Conservation (phyloP, 2,797 vertebrate species). For the Dicrostonyx torquatus region DNA sequence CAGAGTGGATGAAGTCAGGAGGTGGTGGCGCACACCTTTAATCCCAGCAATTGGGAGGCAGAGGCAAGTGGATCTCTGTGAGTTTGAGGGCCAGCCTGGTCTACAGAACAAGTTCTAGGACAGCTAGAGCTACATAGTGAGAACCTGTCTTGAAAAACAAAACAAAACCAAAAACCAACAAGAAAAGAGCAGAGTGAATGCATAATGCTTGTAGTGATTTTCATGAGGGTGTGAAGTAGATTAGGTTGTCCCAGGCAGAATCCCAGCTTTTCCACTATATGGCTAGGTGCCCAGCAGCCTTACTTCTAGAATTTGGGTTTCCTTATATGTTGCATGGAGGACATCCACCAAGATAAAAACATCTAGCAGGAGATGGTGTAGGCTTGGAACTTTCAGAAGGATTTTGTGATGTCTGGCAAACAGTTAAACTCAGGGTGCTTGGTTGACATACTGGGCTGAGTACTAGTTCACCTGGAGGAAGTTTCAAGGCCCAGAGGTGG, state of each 20-base stretch:
- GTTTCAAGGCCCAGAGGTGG: background rate
- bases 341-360: background rate
- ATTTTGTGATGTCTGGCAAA: accelerated
- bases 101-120: background rate
- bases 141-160: background rate
- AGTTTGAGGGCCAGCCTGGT: background rate
- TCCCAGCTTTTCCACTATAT: background rate
- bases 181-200: background rate
- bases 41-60: background rate
- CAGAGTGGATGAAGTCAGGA: background rate
- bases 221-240: accelerated
- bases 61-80: background rate
- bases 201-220: background rate
- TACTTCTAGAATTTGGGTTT: background rate
- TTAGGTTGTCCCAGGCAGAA: background rate
- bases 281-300: background rate
- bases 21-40: background rate
- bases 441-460: background rate
- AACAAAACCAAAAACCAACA: background rate
- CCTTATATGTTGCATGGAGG: background rate
- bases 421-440: background rate
- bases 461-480: background rate
- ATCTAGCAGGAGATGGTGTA: background rate
- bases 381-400: background rate
- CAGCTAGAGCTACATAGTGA: background rate